phyloP scores from a whole-genome alignment of 2,113 vertebrate species.

The Tetrax tetrax region DNA sequence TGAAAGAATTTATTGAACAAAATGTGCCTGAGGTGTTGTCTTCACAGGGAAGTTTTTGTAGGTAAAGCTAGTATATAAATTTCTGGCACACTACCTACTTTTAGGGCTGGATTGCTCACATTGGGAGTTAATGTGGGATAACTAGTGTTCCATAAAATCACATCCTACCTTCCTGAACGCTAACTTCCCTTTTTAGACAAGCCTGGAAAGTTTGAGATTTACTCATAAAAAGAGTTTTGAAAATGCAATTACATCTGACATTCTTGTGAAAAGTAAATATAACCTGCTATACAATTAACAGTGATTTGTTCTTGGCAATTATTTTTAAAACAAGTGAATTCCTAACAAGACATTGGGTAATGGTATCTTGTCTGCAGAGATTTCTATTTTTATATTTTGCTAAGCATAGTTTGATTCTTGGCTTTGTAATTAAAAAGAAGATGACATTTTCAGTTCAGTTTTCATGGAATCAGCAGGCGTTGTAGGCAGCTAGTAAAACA shows the following conservation, averaged over 20 bases:
- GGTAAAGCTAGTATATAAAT: background rate
- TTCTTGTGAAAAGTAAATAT: slow-evolving; percentile 31
- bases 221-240: background rate
- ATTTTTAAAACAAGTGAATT: slow-evolving; percentile 31
- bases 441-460: slow-evolving; percentile 1
- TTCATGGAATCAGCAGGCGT: background rate
- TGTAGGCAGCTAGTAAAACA: background rate
- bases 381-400: slow-evolving; percentile 42
- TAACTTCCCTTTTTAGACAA: background rate
- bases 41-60: background rate
- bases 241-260: slow-evolving; percentile 11
- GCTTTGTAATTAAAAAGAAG: slow-evolving; percentile 49
- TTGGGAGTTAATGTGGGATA: background rate
- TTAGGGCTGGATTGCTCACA: background rate
- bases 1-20: background rate
- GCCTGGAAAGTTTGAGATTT: background rate
- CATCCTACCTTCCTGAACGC: background rate
- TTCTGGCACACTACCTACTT: background rate
- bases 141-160: background rate
- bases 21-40: background rate
- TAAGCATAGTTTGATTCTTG: slow-evolving; percentile 23
- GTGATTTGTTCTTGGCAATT: slow-evolving; percentile 30
- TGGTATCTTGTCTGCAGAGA: slow-evolving; percentile 22
- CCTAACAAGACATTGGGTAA: slow-evolving; percentile 21
- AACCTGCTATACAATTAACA: slow-evolving; percentile 28